Percentiles rank a stretch among this genome's conserved stretches.
Conservation (phyloP, 2,888 invertebrate genomes). For the Dynastes hyllus region DNA sequence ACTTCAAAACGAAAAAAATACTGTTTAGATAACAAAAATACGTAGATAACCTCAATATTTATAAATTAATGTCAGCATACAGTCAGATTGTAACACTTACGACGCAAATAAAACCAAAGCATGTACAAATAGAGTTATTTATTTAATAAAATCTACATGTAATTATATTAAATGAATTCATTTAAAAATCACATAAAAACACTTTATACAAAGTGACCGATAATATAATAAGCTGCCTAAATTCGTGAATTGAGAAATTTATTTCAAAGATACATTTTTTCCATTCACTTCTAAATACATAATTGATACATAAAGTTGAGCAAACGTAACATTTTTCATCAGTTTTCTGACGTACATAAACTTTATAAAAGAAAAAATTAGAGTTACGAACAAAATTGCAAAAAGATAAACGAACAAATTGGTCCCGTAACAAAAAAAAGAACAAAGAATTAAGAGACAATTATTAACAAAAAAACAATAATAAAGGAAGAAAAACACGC, state of each 20-base stretch:
- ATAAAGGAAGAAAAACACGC: constrained; percentile 14
- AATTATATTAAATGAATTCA: constrained; percentile 56
- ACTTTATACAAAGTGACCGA: constrained; percentile 49
- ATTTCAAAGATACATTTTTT: constrained; percentile 27
- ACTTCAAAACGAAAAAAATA: no score
- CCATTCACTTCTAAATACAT: constrained; percentile 26
- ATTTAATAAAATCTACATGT: constrained; percentile 57
- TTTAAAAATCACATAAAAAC: constrained; percentile 53
- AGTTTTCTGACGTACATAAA: constrained; percentile 43
- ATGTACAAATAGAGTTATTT: constrained; percentile 56
- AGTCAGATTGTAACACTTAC: no score
- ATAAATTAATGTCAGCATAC: no score
- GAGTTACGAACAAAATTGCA: constrained; percentile 12
- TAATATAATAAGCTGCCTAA: constrained; percentile 50
- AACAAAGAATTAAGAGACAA: not conserved
- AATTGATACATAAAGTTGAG: constrained; percentile 47
- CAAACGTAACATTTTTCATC: constrained; percentile 46
- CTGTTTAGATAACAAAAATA: no score
- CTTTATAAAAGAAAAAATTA: constrained; percentile 19
- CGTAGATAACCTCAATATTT: no score
- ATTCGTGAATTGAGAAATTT: constrained; percentile 43
- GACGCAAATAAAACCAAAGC: constrained; percentile 20
- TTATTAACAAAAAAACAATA: not conserved
- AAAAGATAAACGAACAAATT: constrained; percentile 49
- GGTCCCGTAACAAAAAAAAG: constrained; percentile 58